Percentiles rank a stretch among this genome's conserved stretches.
phyloP scores from a whole-genome alignment of 2,888 invertebrate genomes.

The Dolichopus griseipennis region DNA sequence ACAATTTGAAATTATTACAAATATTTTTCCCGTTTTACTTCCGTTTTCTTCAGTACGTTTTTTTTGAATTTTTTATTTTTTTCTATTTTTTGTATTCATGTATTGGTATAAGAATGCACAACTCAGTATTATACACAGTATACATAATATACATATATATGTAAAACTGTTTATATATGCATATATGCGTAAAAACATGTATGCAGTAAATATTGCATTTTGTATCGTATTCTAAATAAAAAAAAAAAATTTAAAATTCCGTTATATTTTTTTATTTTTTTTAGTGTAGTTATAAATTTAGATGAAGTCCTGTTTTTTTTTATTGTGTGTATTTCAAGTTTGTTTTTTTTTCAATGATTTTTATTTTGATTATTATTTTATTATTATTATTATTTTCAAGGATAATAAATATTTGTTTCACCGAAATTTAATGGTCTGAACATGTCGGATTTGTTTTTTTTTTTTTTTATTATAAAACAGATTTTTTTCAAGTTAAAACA shows the following conservation, averaged over 20 bases:
- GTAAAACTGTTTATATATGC: too few relatives aligned
- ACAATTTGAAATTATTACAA: constrained; percentile 6
- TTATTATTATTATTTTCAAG: not conserved
- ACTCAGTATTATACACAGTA: too few relatives aligned
- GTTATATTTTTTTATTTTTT: not conserved
- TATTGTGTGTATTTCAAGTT: not conserved
- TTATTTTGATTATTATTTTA: not conserved
- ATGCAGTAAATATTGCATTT: not conserved
- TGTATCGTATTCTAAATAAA: not conserved
- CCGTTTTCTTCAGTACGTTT: not conserved
- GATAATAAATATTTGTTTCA: constrained; percentile 4
- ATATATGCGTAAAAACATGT: too few relatives aligned
- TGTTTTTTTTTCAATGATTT: not conserved
- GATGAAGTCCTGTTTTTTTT: not conserved
- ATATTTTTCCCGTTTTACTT: not conserved
- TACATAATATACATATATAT: too few relatives aligned
- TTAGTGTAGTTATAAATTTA: too few relatives aligned
- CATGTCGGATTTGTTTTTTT: not conserved
- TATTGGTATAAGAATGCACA: too few relatives aligned
- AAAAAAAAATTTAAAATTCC: not conserved
- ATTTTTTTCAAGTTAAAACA: too few relatives aligned
- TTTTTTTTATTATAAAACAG: too few relatives aligned
- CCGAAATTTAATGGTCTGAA: constrained; percentile 4
- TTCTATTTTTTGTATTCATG: too few relatives aligned
- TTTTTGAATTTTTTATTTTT: not conserved